Base-by-base conservation (phyloP, 2,888 invertebrate genomes). In the Ferdinandea cuprea region DNA sequence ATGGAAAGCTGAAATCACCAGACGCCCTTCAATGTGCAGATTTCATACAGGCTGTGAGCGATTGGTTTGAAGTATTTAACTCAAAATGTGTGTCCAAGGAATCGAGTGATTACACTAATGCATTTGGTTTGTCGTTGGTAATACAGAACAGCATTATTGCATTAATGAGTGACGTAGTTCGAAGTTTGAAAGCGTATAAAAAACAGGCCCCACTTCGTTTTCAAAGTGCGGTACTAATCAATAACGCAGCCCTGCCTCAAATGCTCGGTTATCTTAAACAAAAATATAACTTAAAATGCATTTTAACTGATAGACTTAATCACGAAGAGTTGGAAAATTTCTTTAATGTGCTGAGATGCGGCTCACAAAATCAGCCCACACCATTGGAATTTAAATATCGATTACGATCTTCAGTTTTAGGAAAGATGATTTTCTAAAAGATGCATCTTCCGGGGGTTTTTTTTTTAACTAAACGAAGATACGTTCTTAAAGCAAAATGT, bases 281-380 rank as follows among this genome's bases (percentile, higher is more conserved):
- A 6, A 50, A 65, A 0, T 78, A 65, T 11, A 42, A 30, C 8
- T 32, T 78, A 8, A 37, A 6, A 3, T 35, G 21, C 15, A 52
- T 58, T 44, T 7, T 15, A 6, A 65, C 65, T 1, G 19, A 65
- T 17, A 93, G 35, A 90, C 56, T 74, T 7, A 66, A 58, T 32
- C 48, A 74, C 3, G 42, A 32, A 19, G 50, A 74, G 8, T 32
- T 74, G 13, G 42, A 66, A 15, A 15, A 4, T 2, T 74, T 74
- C 9, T 74, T 74, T 48, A 17, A 59, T 35, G 8, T 17, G 3
- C 15, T 74, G 9, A 40, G 66, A 15, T 17, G 65, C 9, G 32
- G 50, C 1, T 17, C 9, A 2, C 17, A 21, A 21, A 30, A 32
- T 15, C 48, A 66, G 21, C 74, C 74, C 11, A 66, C 74, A 0